These are phyloP conservation scores for Cephonodes hylas DNA, from an alignment of 2,888 invertebrate genomes.

Conservation along the genomic window DNA sequence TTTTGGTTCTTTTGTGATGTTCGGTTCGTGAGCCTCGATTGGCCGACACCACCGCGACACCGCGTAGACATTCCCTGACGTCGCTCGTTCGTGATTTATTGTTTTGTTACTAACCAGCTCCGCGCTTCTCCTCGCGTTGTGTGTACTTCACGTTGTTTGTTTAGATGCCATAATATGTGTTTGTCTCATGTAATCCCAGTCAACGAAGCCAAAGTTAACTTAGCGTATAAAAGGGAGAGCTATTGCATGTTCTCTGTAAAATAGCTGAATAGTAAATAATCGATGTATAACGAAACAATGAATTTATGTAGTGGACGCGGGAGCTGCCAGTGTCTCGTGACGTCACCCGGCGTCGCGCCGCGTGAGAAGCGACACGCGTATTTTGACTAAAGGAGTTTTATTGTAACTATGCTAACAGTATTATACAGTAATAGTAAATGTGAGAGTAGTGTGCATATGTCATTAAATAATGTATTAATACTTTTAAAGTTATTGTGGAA, in stretches of 20 bases:
- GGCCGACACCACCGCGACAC: conserved; percentile 37
- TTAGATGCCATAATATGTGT: conserved; percentile 5
- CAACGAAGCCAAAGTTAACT: conserved; percentile 47
- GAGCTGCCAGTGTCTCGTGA: conserved; percentile 4
- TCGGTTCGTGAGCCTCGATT: conserved; percentile 36
- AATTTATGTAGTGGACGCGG: conserved; percentile 9
- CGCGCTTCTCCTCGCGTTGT: conserved; percentile 11
- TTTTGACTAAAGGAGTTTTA: conserved; percentile 42
- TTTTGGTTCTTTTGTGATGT: conserved; percentile 36
- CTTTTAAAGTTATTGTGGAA: conserved; percentile 8
- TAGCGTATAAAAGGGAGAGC: conserved; percentile 18
- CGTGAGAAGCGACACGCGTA: conserved; percentile 7
- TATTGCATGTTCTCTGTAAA: conserved; percentile 24
- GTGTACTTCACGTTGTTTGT: not conserved
- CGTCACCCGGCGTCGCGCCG: too few relatives aligned
- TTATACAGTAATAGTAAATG: conserved; percentile 53
- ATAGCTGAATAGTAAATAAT: conserved; percentile 11
- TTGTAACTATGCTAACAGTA: conserved; percentile 59
- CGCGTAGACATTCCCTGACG: conserved; percentile 57
- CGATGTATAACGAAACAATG: conserved; percentile 9
- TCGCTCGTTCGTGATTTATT: conserved; percentile 25
- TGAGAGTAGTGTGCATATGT: conserved; percentile 22
- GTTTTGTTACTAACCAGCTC: conserved; percentile 15
- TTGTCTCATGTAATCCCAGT: conserved; percentile 37
- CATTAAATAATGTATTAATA: conserved; percentile 7